phyloP scores from a whole-genome alignment of 2,888 invertebrate genomes.

The Mythimna vitellina region DNA sequence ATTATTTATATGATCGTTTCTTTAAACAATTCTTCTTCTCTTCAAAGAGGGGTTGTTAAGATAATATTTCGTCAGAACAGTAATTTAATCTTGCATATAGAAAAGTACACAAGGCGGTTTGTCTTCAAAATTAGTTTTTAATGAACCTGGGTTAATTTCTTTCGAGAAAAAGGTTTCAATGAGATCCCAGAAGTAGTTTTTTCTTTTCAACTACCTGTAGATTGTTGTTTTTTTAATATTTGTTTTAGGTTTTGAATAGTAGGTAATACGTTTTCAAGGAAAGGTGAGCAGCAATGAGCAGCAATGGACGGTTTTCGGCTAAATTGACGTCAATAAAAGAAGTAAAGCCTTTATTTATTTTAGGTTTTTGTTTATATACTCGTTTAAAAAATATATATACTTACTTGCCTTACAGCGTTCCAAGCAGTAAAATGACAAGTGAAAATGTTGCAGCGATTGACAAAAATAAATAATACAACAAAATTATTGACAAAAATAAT shows the following conservation, averaged over 20 bases:
- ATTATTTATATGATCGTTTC: background rate
- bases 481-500: background rate
- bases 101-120: background rate
- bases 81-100: constrained; percentile 7
- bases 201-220: constrained; percentile 1
- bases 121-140: background rate
- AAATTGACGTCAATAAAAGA: no score
- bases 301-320: background rate
- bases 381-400: no score
- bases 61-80: constrained; percentile 19
- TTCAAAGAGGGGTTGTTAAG: background rate
- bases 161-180: background rate
- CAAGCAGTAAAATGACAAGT: background rate
- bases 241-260: background rate
- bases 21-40: background rate
- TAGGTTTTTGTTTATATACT: no score
- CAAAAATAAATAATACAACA: background rate
- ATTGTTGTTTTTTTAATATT: background rate
- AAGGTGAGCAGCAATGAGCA: background rate
- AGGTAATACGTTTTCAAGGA: background rate
- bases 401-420: background rate
- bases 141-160: background rate
- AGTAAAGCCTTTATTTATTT: no score
- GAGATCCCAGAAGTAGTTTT: background rate
- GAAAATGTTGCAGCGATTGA: background rate